Conservation (phyloP, 2,113 vertebrate species). For the Calonectris borealis region DNA sequence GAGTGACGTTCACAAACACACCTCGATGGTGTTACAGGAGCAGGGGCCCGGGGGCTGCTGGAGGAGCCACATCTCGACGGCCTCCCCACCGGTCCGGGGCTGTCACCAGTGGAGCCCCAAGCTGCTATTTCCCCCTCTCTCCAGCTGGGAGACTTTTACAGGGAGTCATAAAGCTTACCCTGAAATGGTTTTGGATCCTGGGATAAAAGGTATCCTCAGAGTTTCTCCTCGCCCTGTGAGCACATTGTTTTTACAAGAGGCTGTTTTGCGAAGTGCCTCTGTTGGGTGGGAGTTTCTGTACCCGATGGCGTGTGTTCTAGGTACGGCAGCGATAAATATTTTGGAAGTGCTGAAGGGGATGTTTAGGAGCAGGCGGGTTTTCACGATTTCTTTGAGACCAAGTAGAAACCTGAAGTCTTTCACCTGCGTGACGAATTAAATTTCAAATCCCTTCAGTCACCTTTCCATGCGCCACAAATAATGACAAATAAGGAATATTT, state of each 20-base stretch:
- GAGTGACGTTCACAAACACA: background rate
- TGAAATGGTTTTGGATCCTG: background rate
- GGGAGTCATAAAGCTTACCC: background rate
- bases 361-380: background rate
- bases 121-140: background rate
- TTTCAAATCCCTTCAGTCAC: no score
- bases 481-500: background rate
- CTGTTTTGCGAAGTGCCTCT: background rate
- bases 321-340: background rate
- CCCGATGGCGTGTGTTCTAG: fast-evolving
- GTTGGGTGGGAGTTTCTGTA: background rate
- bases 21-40: background rate
- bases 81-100: no score
- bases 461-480: fast-evolving
- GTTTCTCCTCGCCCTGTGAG: background rate
- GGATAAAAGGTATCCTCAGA: background rate
- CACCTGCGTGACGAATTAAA: fast-evolving
- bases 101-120: background rate
- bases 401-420: background rate
- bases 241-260: background rate
- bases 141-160: background rate
- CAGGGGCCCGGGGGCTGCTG: background rate
- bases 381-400: fast-evolving
- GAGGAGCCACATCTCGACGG: background rate
- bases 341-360: background rate